phyloP scores from a whole-genome alignment of 2,888 invertebrate genomes.

The Onthophagus sagittarius region DNA sequence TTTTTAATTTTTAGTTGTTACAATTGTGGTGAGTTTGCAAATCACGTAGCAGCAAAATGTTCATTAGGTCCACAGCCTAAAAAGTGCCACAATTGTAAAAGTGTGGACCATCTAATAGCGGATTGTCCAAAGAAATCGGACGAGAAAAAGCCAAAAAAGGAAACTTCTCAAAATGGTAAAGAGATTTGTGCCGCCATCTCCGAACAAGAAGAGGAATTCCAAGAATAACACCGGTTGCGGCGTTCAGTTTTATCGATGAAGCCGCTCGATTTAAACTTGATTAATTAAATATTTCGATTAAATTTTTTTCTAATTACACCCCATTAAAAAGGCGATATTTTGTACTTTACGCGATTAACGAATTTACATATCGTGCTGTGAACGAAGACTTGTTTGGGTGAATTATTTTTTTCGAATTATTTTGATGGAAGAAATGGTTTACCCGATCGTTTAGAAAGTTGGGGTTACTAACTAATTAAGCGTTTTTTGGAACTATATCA shows the following conservation, averaged over 20 bases:
- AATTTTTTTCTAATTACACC: not conserved
- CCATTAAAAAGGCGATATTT: constrained; percentile 2
- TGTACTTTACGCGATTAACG: constrained; percentile 34
- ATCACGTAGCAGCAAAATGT: constrained; percentile 90
- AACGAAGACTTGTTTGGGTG: constrained; percentile 23
- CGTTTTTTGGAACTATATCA: not conserved
- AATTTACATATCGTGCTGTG: constrained; percentile 49
- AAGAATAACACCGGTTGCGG: constrained; percentile 15
- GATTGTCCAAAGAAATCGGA: constrained; percentile 70
- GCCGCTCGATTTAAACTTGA: not conserved
- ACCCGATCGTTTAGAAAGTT: not conserved
- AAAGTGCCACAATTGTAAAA: constrained; percentile 86
- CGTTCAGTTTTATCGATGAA: not conserved
- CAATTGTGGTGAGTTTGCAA: constrained; percentile 89
- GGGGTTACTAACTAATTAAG: not conserved
- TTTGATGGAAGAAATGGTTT: not conserved
- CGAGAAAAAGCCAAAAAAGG: constrained; percentile 25
- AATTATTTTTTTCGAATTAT: not conserved
- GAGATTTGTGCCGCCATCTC: constrained; percentile 29
- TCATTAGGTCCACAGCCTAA: constrained; percentile 85
- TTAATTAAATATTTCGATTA: not conserved
- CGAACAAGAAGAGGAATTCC: not conserved
- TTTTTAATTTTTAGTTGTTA: constrained; percentile 64
- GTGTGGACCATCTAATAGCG: constrained; percentile 83
- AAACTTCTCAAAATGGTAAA: constrained; percentile 35